Evolutionary conservation across 1,140 invertebrate species (phyloP).

Genomic region (Cryptotermes secundus): DNA sequence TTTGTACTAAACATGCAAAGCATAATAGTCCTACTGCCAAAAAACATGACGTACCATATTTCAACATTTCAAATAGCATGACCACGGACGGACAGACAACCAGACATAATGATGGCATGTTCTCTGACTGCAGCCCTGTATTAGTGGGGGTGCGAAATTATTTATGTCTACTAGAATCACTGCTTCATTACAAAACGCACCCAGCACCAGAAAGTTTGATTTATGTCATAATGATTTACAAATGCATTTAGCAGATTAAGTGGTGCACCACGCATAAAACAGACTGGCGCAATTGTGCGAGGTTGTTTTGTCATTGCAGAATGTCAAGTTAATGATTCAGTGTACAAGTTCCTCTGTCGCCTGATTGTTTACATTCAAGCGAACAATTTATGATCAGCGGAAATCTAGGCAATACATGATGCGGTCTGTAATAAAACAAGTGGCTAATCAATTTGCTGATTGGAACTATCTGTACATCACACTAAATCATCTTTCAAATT

Average conservation of each 20-base stretch:
- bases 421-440: not conserved
- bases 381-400: not conserved
- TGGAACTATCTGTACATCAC: not conserved
- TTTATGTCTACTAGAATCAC: not conserved
- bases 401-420: not conserved
- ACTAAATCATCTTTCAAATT: not conserved
- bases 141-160: not conserved
- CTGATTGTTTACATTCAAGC: not conserved
- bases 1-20: not conserved
- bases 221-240: conserved; percentile 2
- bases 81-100: not conserved
- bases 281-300: not conserved
- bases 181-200: conserved; percentile 9
- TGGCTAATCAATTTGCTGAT: not conserved
- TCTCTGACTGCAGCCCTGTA: not conserved
- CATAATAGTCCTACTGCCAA: not conserved
- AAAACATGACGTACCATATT: not conserved
- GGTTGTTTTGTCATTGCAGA: not conserved
- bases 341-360: not conserved
- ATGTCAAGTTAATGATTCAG: conserved; percentile 3
- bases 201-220: not conserved
- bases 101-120: not conserved
- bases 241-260: not conserved
- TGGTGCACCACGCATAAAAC: not conserved
- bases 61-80: not conserved